These are phyloP conservation scores for Diceros bicornis DNA, from an alignment of 2,797 vertebrate species.

Conservation along the genomic window DNA sequence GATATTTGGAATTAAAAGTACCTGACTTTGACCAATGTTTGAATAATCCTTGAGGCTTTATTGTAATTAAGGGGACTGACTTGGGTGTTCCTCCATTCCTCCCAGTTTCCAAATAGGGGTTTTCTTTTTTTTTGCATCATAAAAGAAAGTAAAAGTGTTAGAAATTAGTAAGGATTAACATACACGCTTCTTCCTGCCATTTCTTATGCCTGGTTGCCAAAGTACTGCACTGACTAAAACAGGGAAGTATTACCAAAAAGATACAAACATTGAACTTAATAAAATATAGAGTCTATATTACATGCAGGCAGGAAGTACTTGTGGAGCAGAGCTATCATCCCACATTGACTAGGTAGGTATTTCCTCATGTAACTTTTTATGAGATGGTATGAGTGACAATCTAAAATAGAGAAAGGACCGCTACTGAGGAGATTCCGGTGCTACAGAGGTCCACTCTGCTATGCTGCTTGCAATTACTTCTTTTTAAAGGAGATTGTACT, in stretches of 20 bases:
- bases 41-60: constrained; percentile 88
- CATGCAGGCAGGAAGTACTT: not conserved
- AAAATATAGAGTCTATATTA: not conserved
- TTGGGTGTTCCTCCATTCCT: constrained; percentile 84
- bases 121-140: constrained; percentile 85
- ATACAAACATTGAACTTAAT: not conserved
- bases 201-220: constrained; percentile 71
- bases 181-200: constrained; percentile 84
- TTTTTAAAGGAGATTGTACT: constrained; percentile 61
- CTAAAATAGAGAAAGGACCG: constrained; percentile 29
- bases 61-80: constrained; percentile 87
- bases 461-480: constrained; percentile 67
- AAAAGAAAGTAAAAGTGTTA: constrained; percentile 87
- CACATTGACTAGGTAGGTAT: not conserved
- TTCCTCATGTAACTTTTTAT: constrained; percentile 52
- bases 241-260: not conserved
- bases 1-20: constrained; percentile 84
- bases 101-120: constrained; percentile 83
- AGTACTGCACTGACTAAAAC: constrained; percentile 18
- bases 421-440: constrained; percentile 2
- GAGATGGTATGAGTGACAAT: not conserved
- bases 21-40: constrained; percentile 80
- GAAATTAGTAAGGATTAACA: constrained; percentile 86
- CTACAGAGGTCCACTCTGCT: constrained; percentile 10
- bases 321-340: not conserved